phyloP scores from a whole-genome alignment of 2,888 invertebrate genomes.

The Tenodera sinensis region DNA sequence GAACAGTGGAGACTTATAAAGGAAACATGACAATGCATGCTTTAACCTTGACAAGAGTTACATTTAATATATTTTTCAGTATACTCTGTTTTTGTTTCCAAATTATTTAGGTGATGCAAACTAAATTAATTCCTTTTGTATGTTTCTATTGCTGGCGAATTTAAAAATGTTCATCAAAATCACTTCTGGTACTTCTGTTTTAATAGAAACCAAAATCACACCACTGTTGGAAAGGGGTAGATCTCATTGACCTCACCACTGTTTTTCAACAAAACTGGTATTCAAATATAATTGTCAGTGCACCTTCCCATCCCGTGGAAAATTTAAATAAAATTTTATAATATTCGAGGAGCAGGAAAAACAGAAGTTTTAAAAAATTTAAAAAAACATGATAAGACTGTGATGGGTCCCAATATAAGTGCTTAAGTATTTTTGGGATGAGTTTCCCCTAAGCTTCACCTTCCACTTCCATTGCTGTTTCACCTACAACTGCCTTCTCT shows the following conservation, averaged over 20 bases:
- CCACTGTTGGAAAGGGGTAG: too few species aligned
- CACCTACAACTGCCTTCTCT: constrained; percentile 49
- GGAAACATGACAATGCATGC: neutral
- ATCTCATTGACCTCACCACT: too few species aligned
- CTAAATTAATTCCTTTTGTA: neutral
- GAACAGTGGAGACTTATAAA: neutral
- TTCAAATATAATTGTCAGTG: neutral
- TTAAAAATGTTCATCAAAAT: neutral
- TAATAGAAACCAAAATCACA: neutral
- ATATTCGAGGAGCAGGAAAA: neutral
- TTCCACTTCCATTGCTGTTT: constrained; percentile 57
- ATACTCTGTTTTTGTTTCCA: neutral
- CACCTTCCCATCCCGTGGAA: neutral
- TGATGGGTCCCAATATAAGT: neutral
- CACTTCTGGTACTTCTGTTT: neutral
- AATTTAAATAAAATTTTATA: neutral
- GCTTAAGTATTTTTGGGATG: neutral
- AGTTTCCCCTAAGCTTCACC: constrained; percentile 42
- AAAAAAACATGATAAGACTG: neutral
- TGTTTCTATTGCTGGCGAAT: neutral
- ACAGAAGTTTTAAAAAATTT: neutral
- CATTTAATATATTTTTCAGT: neutral
- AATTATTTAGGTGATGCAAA: neutral
- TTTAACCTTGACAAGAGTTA: neutral
- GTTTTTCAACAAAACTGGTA: neutral